Evolutionary conservation across 2,888 invertebrate genomes (phyloP).

Genomic region (Ptilodon capucinus): DNA sequence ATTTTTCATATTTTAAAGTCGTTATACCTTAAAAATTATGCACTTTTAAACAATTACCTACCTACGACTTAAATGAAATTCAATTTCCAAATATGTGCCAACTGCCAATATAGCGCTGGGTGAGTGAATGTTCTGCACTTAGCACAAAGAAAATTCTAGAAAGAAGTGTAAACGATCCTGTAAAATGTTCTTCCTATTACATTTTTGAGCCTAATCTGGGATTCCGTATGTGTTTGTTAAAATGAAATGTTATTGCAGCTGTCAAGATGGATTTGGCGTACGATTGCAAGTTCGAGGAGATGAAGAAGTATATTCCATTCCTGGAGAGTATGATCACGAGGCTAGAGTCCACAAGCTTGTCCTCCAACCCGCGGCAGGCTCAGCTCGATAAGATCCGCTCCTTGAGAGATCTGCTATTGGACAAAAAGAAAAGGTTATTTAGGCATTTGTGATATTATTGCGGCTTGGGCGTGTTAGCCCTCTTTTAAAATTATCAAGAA

Average conservation of each 20-base stretch:
- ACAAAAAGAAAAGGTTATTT: slow-evolving; percentile 82
- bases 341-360: slow-evolving; percentile 76
- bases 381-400: slow-evolving; percentile 85
- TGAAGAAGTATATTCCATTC: slow-evolving; percentile 89
- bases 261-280: slow-evolving; percentile 75
- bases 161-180: too few species aligned
- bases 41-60: too few species aligned
- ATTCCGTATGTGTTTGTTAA: not conserved
- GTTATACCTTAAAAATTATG: too few species aligned
- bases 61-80: too few species aligned
- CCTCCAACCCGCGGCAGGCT: slow-evolving; percentile 79
- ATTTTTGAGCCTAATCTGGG: too few species aligned
- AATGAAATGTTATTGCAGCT: slow-evolving; percentile 43
- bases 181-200: too few species aligned
- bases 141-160: too few species aligned
- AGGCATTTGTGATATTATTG: not conserved
- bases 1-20: too few species aligned
- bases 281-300: slow-evolving; percentile 84
- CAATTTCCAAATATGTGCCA: too few species aligned
- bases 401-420: slow-evolving; percentile 83
- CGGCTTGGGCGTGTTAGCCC: not conserved
- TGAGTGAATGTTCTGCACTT: too few species aligned
- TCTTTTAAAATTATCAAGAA: too few species aligned
- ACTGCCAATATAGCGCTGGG: too few species aligned
- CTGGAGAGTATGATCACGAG: slow-evolving; percentile 86